Evolutionary conservation across 2,797 vertebrate species (phyloP).

Genomic region (Sebastes iracundus): DNA sequence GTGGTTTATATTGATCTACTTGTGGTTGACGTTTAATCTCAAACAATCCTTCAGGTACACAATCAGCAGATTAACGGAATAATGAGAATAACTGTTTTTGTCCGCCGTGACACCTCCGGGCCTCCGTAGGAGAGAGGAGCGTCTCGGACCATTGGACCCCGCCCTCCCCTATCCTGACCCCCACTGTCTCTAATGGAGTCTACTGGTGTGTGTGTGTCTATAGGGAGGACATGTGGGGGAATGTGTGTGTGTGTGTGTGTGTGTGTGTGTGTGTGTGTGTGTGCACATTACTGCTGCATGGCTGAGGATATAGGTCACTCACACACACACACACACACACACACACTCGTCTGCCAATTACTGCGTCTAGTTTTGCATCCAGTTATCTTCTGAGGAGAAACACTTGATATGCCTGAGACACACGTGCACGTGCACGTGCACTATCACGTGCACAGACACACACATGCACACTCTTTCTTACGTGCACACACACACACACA

Average conservation of each 20-base stretch:
- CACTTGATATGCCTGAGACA: neutral
- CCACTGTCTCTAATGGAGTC: neutral
- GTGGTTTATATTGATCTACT: too few species aligned
- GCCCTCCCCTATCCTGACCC: too few species aligned
- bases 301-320: too few species aligned
- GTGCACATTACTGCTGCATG: too few species aligned
- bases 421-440: neutral
- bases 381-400: slow-evolving; percentile 3
- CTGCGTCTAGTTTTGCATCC: slow-evolving; percentile 1
- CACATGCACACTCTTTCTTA: too few species aligned
- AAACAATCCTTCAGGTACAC: too few species aligned
- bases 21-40: too few species aligned
- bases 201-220: slow-evolving; percentile 10
- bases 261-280: slow-evolving; percentile 9
- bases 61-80: too few species aligned
- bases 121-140: neutral
- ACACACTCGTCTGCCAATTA: slow-evolving; percentile 28
- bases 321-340: slow-evolving; percentile 7
- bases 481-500: neutral
- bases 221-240: neutral
- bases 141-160: too few species aligned
- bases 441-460: neutral
- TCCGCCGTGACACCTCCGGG: neutral
- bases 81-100: too few species aligned
- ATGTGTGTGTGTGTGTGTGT: slow-evolving; percentile 20